Evolutionary conservation across 2,797 vertebrate genomes (phyloP).

Genomic region (Gallinago stenura): DNA sequence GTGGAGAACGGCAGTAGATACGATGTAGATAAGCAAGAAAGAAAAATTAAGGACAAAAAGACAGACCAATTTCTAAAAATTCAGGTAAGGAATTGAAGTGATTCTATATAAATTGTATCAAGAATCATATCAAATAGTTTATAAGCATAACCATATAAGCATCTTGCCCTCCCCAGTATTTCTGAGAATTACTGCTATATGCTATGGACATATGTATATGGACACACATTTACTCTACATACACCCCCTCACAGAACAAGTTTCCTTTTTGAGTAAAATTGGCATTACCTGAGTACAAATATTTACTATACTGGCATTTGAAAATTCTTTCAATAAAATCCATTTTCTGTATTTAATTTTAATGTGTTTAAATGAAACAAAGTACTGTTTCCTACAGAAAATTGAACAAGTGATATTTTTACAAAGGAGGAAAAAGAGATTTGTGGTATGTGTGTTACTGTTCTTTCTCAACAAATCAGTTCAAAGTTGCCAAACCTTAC

Average conservation of each 20-base stretch:
- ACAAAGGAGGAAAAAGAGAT: not conserved
- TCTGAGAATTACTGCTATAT: not conserved
- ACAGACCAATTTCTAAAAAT: not conserved
- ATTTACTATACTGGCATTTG: not conserved
- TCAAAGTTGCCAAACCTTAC: not conserved
- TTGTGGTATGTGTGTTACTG: not conserved
- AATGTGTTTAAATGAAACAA: not conserved
- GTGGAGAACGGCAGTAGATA: not conserved
- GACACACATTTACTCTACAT: not conserved
- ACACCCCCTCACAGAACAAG: not conserved
- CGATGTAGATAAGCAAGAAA: not conserved
- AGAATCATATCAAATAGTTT: not conserved
- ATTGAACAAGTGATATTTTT: not conserved
- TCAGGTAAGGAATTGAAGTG: slow-evolving; percentile 43
- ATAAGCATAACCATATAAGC: not conserved
- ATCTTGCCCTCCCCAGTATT: not conserved
- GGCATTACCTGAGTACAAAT: not conserved
- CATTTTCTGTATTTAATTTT: not conserved
- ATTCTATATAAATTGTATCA: not conserved
- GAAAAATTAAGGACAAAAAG: slow-evolving; percentile 15
- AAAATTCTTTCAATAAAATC: not conserved
- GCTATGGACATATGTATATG: not conserved
- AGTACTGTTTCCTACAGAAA: not conserved
- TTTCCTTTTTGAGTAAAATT: not conserved
- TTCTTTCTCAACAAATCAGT: not conserved